Evolutionary conservation across 1,140 invertebrate genomes (phyloP), one percentile per base, ranked within the genome.

Genomic region (Philaenus spumarius): DNA sequence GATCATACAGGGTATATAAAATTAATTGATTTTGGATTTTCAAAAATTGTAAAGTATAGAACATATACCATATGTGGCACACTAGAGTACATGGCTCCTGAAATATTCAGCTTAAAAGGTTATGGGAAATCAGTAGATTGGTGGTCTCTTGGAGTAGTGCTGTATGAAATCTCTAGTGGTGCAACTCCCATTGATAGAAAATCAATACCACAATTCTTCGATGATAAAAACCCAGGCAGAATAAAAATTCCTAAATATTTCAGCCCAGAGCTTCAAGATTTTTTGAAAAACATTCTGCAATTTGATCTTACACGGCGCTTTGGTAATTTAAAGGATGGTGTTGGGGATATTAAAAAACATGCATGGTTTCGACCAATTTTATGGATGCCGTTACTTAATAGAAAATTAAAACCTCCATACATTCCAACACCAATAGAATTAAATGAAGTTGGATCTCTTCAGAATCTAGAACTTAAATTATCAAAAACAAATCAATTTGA

Each of bases 11-110:
- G 95, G 2, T 97, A 96, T 69, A 0, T 34, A 14, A 50, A 51
- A 46, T 23, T 59, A 11, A 19, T 23, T 22, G 51, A 59, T 59
- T 59, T 59, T 37, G 58, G 48, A n/a, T 53, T 54, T 35, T 55
- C 40, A 24, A 62, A 62, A 47, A 15, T 58, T 7, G 52, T 62
- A 15, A 48, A 34, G 15, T 5, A 3, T 14, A 57, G 57, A 39
- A 97, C 95, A 0, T 95, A 91, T 84, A 97, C 95, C 0, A 71
- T 98, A 20, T 98, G 95, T 75, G 95, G 95, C 1, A 98, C 95
- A 0, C 95, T 94, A 0, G 94, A 97, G 72, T 98, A 98, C 75
- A 73, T 98, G 45, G 93, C 94, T 0, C 94, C 95, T 0, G 95
- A 97, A 77, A 86, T 97, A 26, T 95, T 98, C 62, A 76, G 95